Percentiles rank a stretch among this genome's conserved stretches.
These are phyloP conservation scores for Nemurella pictetii DNA, from an alignment of 2,888 invertebrate genomes.

Conservation along the genomic window DNA sequence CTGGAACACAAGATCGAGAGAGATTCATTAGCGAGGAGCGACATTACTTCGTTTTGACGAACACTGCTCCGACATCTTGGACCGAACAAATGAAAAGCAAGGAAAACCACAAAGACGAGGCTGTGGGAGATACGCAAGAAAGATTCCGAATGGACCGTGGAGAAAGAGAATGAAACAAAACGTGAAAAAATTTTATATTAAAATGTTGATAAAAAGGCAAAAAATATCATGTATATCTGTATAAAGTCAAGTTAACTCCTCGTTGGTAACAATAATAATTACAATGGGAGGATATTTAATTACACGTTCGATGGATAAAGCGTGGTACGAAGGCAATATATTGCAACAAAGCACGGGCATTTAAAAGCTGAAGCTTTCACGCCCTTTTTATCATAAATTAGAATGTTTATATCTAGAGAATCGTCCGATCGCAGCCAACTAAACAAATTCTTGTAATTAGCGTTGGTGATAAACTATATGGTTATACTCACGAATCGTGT, in stretches of 20 bases:
- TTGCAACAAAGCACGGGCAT: neutral
- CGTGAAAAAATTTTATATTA: neutral
- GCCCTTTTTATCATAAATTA: neutral
- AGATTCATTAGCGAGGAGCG: neutral
- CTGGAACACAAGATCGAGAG: conserved; percentile 29
- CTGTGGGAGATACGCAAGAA: neutral
- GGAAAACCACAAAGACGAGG: neutral
- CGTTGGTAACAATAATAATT: neutral
- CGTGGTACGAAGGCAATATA: neutral
- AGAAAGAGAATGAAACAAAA: neutral
- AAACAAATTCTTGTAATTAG: neutral
- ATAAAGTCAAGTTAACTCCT: neutral
- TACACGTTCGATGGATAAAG: neutral
- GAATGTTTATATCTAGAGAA: neutral
- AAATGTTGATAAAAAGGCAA: neutral
- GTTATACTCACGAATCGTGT: neutral
- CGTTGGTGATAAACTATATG: neutral
- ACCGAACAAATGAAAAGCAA: neutral
- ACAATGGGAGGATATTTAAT: neutral
- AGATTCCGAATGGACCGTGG: neutral
- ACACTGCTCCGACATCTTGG: no score
- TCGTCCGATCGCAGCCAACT: neutral
- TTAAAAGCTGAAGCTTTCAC: neutral
- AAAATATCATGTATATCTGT: neutral
- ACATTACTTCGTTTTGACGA: no score